These are phyloP conservation scores for Anoplophora glabripennis DNA, from an alignment of 1,140 invertebrate species.

Conservation along the genomic window DNA sequence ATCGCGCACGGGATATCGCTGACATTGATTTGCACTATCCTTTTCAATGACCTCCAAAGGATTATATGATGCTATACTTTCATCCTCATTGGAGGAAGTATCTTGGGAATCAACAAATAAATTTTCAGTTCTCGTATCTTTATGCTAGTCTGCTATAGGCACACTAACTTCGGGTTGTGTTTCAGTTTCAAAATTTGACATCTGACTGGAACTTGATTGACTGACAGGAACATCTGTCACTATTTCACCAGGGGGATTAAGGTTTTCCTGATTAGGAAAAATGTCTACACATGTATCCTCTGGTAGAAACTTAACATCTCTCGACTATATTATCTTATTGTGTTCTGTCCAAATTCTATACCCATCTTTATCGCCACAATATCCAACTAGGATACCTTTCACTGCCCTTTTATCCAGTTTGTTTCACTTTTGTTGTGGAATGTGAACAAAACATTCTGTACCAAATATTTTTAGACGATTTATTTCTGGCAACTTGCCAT, in stretches of 20 bases:
- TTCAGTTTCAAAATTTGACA: no score
- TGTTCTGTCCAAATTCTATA: not conserved
- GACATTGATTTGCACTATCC: no score
- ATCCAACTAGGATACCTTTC: not conserved
- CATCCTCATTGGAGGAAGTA: no score
- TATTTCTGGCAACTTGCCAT: slow-evolving; percentile 17
- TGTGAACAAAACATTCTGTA: slow-evolving; percentile 29
- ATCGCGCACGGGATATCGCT: not conserved
- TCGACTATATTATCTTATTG: not conserved
- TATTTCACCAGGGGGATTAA: no score
- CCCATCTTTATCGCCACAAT: not conserved
- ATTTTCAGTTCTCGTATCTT: no score
- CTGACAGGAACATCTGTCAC: no score
- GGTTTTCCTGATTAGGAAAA: not conserved
- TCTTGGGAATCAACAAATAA: no score
- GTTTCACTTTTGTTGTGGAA: slow-evolving; percentile 32
- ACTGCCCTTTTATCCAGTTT: slow-evolving; percentile 35
- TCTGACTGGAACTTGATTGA: no score
- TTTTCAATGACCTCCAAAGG: no score
- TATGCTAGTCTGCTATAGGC: no score
- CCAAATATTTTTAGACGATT: slow-evolving; percentile 28
- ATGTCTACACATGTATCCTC: not conserved
- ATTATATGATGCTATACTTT: no score
- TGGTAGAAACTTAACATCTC: not conserved
- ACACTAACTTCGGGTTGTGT: no score